Evolutionary conservation across 1,140 invertebrate genomes (phyloP), one percentile per base, ranked within the genome.

Genomic region (Araneus ventricosus): DNA sequence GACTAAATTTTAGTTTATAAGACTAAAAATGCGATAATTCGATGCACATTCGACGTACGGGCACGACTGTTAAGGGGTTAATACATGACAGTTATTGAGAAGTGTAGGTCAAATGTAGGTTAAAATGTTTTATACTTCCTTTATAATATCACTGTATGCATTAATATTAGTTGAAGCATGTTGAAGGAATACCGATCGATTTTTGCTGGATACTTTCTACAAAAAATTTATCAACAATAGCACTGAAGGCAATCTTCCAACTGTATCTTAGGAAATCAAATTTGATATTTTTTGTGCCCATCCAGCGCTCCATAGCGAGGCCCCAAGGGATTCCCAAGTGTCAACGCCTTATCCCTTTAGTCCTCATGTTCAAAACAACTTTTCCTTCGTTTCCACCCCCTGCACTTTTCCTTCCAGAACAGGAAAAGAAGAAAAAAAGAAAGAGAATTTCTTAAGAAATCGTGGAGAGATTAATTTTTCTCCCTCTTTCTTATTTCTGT

Each of bases 391-490:
- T 17, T 59, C n/a, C 59, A 61, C n/a, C 59, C 20, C 24, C 59
- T 63, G 59, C n/a, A 63, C 70, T 30, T 67, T 67, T 75, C 30
- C 30, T 34, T 34, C 34, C 2, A 75, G 70, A 75, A 75, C 70
- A 75, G 70, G 34, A 75, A 63, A 63, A 63, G n/a, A 39, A n/a
- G 10, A 22, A 59, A 87, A 63, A 61, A 34, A n/a, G n/a, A 37
- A 75, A 41, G 37, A 88, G 30, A 45, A 88, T 63, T 27, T 41
- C 37, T 75, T 63, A 88, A 88, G 63, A 70, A 88, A 84, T 84
- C 87, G 59, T 30, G 27, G 24, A 75, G 87, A 88, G 87, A 88
- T 88, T 88, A 88, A 88, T 88, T 88, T 86, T 88, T 88, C 39
- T 88, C 39, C 41, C 37, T 88, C 37, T 88, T 52, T 88, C 34